Percentiles rank a stretch among this genome's conserved stretches.
Conservation (phyloP, 2,113 vertebrate species). For the Phaetusa simplex region DNA sequence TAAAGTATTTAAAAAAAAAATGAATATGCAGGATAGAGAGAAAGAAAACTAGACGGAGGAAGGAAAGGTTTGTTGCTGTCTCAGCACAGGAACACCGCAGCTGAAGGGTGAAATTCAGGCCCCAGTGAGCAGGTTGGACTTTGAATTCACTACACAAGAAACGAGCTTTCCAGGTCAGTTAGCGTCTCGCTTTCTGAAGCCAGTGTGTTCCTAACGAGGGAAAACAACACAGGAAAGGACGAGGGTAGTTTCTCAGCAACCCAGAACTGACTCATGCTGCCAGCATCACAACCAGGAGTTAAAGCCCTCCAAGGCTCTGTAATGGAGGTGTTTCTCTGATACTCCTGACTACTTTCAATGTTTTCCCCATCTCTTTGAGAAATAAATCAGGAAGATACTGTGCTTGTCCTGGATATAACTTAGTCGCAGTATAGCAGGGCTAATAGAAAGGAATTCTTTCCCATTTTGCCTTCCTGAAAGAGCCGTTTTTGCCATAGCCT, state of each 20-base stretch:
- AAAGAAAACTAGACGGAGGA: not conserved
- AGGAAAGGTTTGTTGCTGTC: not conserved
- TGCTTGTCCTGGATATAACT: not conserved
- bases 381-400: not conserved
- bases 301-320: not conserved
- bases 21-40: not conserved
- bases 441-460: not conserved
- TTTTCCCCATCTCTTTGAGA: not conserved
- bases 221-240: not conserved
- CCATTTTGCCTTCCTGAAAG: not conserved
- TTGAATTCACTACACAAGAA: not conserved
- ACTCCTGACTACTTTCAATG: not conserved
- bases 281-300: not conserved
- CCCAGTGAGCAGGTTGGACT: not conserved
- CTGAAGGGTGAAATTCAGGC: not conserved
- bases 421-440: not conserved
- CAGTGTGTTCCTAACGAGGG: not conserved
- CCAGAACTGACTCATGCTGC: not conserved
- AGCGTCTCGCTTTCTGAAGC: not conserved
- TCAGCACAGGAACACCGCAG: not conserved
- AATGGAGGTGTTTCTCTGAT: not conserved
- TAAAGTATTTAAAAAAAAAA: not conserved
- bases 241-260: conserved; percentile 30
- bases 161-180: conserved; percentile 44
- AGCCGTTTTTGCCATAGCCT: not conserved